These are phyloP conservation scores for roundworm (Caenorhabditis elegans) DNA, from an alignment of 1,140 invertebrate species.

Conservation along the genomic window DNA sequence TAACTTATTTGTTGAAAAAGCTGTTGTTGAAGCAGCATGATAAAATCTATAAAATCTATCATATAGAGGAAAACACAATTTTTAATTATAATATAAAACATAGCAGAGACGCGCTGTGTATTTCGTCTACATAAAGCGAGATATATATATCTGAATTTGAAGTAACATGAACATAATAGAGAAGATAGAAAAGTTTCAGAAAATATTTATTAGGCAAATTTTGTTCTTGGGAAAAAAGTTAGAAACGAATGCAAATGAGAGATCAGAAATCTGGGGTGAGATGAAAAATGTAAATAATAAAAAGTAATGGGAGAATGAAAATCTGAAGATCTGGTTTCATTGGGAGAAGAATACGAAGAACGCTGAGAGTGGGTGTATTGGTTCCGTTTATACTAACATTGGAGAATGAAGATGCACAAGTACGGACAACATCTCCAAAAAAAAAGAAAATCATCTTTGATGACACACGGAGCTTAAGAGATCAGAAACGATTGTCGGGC, in stretches of 20 bases:
- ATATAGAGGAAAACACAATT: not conserved
- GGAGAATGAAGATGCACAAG: not conserved
- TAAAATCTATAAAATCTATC: no score
- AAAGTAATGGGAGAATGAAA: not conserved
- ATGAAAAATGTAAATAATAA: not conserved
- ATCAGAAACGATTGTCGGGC: slow-evolving; percentile 18
- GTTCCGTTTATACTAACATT: not conserved
- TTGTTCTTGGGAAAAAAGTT: not conserved
- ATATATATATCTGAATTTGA: no score
- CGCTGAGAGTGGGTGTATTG: not conserved
- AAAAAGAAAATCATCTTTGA: not conserved
- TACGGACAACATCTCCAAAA: not conserved
- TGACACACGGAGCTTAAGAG: not conserved
- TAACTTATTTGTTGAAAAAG: no score
- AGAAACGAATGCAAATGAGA: not conserved
- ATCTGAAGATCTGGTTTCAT: not conserved
- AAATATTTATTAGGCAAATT: no score
- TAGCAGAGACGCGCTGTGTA: not conserved
- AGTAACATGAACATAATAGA: no score
- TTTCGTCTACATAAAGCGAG: no score
- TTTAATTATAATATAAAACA: not conserved
- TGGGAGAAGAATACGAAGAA: not conserved
- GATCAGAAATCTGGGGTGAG: not conserved
- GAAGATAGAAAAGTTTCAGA: no score
- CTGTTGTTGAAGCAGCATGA: no score